Evolutionary conservation across 2,888 invertebrate genomes (phyloP), one percentile per base, ranked within the genome.

Genomic region (Thecophora atra): DNA sequence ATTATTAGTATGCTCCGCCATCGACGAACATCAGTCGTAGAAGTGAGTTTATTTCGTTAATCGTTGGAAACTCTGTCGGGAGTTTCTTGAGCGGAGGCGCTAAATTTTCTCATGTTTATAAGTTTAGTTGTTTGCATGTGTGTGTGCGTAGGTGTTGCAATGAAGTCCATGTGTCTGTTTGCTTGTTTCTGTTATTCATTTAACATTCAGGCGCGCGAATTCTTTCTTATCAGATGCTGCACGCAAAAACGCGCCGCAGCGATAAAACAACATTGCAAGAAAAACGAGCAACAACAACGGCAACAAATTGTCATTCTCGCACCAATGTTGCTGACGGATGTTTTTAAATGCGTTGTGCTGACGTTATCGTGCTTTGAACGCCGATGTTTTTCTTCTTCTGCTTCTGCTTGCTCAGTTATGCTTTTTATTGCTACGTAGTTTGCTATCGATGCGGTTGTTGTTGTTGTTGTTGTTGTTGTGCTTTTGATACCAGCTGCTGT

Each of bases 221-320:
- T 54, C 63, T 63, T 42, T 52, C 44, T 74, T 75, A 75, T 75
- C 74, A 72, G 73, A 70, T 68, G 73, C 56, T 60, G 68, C 74
- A 75, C 74, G 75, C 75, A 73, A 74, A 58, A 51, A 71, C 60
- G 67, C 63, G 44, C 69, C 19, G 51, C 51, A 69, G 47, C 69
- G 60, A 69, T 69, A 69, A 69, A 69, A 47, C 47, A 28, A 30
- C 21, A 28, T n/a, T 51, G 19, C 26, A 28, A 37, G 11, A 24
- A 52, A 30, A 30, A 30, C 4, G 5, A 30, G 11, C 37, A 37
- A 37, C 30, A 37, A 37, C 17, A 28, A 28, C 37, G 11, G 2
- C 17, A 51, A 65, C 44, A 51, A n/a, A 65, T 47, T 60, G 26
- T 69, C 44, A n/a, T 28, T 69, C n/a, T 47, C 24, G 26, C 58